phyloP scores from a whole-genome alignment of 2,888 invertebrate genomes.

The Drosophila mettleri region DNA sequence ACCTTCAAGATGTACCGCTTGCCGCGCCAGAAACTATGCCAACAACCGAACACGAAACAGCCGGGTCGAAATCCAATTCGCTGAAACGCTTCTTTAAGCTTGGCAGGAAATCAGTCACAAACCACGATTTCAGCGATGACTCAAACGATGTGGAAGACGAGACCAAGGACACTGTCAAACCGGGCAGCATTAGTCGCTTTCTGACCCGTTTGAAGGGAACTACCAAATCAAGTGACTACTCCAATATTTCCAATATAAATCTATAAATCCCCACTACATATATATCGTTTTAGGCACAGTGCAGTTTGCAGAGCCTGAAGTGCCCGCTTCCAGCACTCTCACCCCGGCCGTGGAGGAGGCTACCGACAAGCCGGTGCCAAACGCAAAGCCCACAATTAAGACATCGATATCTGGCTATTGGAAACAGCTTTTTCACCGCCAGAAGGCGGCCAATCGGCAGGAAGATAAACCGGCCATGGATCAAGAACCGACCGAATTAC shows the following conservation, averaged over 20 bases:
- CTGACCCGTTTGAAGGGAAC: conserved; percentile 48
- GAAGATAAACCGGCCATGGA: conserved; percentile 1
- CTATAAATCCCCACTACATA: background rate
- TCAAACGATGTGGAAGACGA: conserved; percentile 22
- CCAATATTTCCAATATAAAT: background rate
- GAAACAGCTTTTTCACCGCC: conserved; percentile 76
- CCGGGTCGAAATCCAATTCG: conserved; percentile 56
- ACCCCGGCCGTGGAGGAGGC: background rate
- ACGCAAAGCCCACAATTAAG: conserved; percentile 62
- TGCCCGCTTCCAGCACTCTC: conserved; percentile 4
- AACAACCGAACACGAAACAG: conserved; percentile 36
- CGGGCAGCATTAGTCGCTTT: conserved; percentile 47
- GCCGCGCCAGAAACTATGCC: conserved; percentile 45
- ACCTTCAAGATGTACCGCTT: conserved; percentile 65
- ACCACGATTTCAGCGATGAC: conserved; percentile 20
- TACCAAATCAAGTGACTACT: conserved; percentile 30
- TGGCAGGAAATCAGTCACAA: conserved; percentile 43
- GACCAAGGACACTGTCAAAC: conserved; percentile 31
- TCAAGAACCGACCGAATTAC: conserved; percentile 8
- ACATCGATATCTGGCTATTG: conserved; percentile 77
- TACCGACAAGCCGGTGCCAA: conserved; percentile 27
- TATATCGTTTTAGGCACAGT: background rate
- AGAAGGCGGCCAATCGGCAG: conserved; percentile 38
- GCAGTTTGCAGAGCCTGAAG: conserved; percentile 17
- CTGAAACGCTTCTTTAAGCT: conserved; percentile 80